Percentiles rank a stretch among this genome's conserved stretches.
Conservation (phyloP, 2,888 invertebrate species). For the Dasypogon diadema region DNA sequence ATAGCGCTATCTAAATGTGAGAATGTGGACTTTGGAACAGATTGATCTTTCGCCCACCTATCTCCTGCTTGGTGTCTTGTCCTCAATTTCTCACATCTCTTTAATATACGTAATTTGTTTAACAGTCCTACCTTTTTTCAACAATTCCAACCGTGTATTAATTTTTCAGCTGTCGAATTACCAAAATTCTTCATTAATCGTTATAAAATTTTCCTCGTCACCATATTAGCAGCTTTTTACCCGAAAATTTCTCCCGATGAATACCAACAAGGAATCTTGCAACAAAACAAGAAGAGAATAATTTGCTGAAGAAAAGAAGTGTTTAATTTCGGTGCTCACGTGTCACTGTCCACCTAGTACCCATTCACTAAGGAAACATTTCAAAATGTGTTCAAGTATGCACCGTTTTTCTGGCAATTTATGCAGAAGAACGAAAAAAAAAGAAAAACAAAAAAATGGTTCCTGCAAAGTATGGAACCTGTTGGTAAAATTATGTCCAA, state of each 20-base stretch:
- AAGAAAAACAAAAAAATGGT: constrained; percentile 12
- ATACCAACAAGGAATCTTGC: background rate
- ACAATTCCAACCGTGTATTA: constrained; percentile 17
- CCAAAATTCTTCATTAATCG: constrained; percentile 41
- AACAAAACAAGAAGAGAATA: background rate
- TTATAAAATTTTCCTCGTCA: constrained; percentile 35
- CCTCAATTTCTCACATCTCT: background rate
- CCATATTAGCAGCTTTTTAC: constrained; percentile 41
- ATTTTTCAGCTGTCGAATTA: constrained; percentile 41
- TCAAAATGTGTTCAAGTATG: background rate
- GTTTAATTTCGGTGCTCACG: background rate
- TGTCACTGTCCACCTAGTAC: background rate
- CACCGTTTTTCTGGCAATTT: constrained; percentile 21
- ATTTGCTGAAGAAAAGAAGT: background rate
- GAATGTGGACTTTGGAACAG: too few relatives aligned
- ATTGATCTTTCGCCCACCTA: too few relatives aligned
- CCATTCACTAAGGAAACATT: background rate
- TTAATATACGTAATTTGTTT: too few relatives aligned
- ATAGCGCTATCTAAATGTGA: too few relatives aligned
- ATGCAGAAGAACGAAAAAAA: constrained; percentile 14
- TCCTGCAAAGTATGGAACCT: background rate
- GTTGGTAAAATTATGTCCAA: background rate
- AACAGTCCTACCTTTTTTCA: too few relatives aligned
- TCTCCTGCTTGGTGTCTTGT: too few relatives aligned
- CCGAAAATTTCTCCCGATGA: background rate